These are phyloP conservation scores for Protonemura montana DNA, from an alignment of 2,888 invertebrate species.

Conservation along the genomic window DNA sequence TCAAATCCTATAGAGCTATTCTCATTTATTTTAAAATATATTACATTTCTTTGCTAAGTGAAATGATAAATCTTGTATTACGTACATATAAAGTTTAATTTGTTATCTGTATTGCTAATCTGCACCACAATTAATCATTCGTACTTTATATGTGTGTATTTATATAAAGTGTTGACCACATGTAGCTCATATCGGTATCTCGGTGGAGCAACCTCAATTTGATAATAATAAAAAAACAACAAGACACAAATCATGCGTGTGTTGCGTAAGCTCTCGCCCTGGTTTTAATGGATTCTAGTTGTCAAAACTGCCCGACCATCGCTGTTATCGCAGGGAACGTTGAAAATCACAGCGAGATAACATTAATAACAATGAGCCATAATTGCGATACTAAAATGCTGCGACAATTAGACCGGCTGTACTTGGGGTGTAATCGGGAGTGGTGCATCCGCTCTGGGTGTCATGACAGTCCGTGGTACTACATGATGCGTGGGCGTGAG, in stretches of 20 bases:
- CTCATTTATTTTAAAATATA: not conserved
- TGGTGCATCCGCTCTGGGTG: not conserved
- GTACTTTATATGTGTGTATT: not conserved
- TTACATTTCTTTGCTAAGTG: not conserved
- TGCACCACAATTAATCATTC: conserved; percentile 19
- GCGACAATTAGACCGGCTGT: not conserved
- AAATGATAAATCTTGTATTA: not conserved
- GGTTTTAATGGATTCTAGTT: not conserved
- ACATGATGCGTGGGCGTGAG: not conserved
- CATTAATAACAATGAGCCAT: not conserved
- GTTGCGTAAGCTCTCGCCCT: not conserved
- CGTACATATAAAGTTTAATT: not conserved
- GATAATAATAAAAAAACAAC: not conserved
- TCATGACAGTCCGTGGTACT: not conserved
- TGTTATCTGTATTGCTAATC: not conserved
- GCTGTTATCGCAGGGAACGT: not conserved
- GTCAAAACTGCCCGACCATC: not conserved
- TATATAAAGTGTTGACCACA: conserved; percentile 7
- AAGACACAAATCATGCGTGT: not conserved
- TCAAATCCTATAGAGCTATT: not conserved
- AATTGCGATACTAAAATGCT: not conserved
- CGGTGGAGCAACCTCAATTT: not conserved
- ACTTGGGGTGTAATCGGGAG: not conserved
- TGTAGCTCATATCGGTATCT: not conserved
- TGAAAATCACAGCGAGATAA: not conserved